Percentiles rank a stretch among this genome's conserved stretches.
phyloP scores from a whole-genome alignment of 2,888 invertebrate genomes.

The Meandrusa payeni region DNA sequence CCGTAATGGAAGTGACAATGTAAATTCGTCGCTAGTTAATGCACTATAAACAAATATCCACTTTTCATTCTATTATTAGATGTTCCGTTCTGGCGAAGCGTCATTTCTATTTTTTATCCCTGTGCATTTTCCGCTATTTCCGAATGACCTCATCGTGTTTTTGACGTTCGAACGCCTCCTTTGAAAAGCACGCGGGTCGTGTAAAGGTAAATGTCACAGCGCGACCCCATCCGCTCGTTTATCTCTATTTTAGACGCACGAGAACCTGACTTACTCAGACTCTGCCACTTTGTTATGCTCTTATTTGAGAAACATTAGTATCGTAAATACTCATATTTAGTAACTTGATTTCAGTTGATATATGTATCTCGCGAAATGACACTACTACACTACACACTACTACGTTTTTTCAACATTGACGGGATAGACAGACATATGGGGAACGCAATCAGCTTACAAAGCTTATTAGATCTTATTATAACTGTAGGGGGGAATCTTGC shows the following conservation, averaged over 20 bases:
- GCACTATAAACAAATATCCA: constrained; percentile 41
- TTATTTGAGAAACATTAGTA: constrained; percentile 19
- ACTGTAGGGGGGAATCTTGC: too few species aligned
- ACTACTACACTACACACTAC: too few species aligned
- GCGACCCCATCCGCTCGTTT: constrained; percentile 38
- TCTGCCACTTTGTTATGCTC: constrained; percentile 21
- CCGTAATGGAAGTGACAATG: constrained; percentile 50
- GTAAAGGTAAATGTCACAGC: constrained; percentile 54
- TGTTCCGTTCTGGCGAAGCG: constrained; percentile 44
- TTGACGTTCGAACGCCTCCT: constrained; percentile 50
- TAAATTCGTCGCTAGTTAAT: constrained; percentile 32
- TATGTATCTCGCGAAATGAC: too few species aligned
- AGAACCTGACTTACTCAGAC: constrained; percentile 21
- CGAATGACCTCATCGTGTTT: constrained; percentile 56
- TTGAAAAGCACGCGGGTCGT: constrained; percentile 47
- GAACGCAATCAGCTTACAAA: too few species aligned
- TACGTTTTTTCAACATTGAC: too few species aligned
- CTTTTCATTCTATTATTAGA: constrained; percentile 40
- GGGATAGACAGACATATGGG: too few species aligned
- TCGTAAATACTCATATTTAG: constrained; percentile 9
- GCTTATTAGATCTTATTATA: too few species aligned
- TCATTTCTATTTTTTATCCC: constrained; percentile 40
- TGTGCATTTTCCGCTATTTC: constrained; percentile 52
- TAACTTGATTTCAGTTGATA: neutral
- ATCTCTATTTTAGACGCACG: constrained; percentile 35